Percentiles rank a stretch among this genome's conserved stretches.
These are phyloP conservation scores for Neuroscelio doddi DNA, from an alignment of 2,888 invertebrate genomes.

Conservation along the genomic window DNA sequence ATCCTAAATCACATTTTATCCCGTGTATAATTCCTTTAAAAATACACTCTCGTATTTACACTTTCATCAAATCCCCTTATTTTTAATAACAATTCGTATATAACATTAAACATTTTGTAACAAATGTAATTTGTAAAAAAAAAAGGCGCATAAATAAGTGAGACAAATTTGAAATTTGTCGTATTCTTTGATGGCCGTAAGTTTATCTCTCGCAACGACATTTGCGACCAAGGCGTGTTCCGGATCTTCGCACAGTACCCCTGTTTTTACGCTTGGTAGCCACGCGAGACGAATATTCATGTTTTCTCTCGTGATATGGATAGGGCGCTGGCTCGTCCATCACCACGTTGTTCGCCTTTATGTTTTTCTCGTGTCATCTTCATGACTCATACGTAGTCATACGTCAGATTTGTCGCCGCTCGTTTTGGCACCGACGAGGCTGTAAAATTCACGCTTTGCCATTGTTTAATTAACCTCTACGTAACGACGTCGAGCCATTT, in stretches of 20 bases:
- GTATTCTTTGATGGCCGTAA: conserved; percentile 4
- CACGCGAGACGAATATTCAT: conserved; percentile 15
- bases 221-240: conserved; percentile 23
- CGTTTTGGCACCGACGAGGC: conserved; percentile 20
- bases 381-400: conserved; percentile 15
- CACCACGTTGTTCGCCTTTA: conserved; percentile 18
- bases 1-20: too few relatives aligned
- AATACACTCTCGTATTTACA: too few relatives aligned
- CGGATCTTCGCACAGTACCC: conserved; percentile 26
- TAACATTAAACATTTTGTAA: too few relatives aligned
- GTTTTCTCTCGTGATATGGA: conserved; percentile 8
- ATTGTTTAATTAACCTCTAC: conserved; percentile 26
- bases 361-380: conserved; percentile 13
- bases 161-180: neutral
- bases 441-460: conserved; percentile 19
- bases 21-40: too few relatives aligned
- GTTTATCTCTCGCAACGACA: conserved; percentile 27
- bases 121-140: neutral
- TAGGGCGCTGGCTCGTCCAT: conserved; percentile 18
- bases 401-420: conserved; percentile 31
- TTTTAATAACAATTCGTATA: too few relatives aligned
- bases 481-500: conserved; percentile 11
- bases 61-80: too few relatives aligned
- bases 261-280: conserved; percentile 28
- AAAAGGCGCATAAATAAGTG: neutral